Percentiles rank a stretch among this genome's conserved stretches.
phyloP scores from a whole-genome alignment of 2,113 vertebrate genomes.

The Bothrops jararaca region DNA sequence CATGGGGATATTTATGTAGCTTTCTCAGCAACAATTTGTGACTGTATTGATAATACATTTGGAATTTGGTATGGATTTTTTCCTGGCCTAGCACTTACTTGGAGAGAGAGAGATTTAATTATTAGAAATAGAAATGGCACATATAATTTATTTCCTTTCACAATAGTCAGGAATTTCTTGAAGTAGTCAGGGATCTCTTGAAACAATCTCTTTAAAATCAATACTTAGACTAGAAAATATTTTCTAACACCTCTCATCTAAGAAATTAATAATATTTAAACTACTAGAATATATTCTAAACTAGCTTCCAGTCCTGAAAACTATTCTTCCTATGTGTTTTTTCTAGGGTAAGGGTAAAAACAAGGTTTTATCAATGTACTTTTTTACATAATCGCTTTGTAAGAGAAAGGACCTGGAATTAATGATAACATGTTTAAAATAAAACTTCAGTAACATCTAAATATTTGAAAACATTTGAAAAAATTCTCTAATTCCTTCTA shows the following conservation, averaged over 20 bases:
- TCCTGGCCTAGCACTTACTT: background rate
- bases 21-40: background rate
- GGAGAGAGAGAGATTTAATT: background rate
- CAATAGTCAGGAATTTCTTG: background rate
- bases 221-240: slow-evolving; percentile 8
- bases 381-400: background rate
- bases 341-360: background rate
- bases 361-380: background rate
- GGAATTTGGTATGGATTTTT: background rate
- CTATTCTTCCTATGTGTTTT: background rate
- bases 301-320: background rate
- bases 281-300: slow-evolving; percentile 7
- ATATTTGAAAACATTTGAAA: background rate
- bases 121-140: background rate
- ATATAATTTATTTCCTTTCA: background rate
- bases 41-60: background rate
- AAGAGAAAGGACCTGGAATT: background rate
- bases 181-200: background rate
- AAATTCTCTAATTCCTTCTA: background rate
- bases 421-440: background rate
- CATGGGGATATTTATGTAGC: background rate
- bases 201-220: background rate
- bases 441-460: background rate
- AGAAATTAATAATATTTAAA: slow-evolving; percentile 1
- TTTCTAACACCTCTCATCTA: slow-evolving; percentile 33